These are phyloP conservation scores for Ciconia boyciana DNA, from an alignment of 2,113 vertebrate species.

Conservation along the genomic window DNA sequence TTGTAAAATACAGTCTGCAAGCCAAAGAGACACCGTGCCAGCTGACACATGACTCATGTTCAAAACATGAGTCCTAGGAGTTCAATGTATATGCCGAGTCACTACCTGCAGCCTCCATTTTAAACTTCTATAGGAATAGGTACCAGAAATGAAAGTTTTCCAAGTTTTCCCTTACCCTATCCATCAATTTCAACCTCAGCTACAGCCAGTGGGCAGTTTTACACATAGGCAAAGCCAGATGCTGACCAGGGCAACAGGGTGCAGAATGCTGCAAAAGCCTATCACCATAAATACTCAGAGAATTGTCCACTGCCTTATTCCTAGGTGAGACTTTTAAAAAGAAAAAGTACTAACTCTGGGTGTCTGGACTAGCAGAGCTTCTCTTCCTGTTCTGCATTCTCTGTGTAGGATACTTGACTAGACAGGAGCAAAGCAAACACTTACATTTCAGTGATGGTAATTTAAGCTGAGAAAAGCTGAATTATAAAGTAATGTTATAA, in stretches of 20 bases:
- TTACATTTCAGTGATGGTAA: not conserved
- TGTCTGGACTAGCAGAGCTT: not conserved
- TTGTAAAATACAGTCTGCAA: not conserved
- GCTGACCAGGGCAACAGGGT: not conserved
- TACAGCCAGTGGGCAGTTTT: not conserved
- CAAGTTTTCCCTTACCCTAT: not conserved
- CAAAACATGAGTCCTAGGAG: not conserved
- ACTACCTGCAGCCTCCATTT: not conserved
- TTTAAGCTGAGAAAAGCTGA: conserved; percentile 18
- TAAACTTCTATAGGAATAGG: not conserved
- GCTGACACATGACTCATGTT: not conserved
- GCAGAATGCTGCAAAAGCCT: not conserved
- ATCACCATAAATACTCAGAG: not conserved
- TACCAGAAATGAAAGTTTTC: not conserved
- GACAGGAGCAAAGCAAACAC: not conserved
- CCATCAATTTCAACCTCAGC: not conserved
- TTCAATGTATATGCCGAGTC: fast-evolving
- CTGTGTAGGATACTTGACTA: not conserved
- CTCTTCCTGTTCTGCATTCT: not conserved
- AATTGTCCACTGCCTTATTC: not conserved
- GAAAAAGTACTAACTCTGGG: not conserved
- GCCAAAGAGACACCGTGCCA: fast-evolving
- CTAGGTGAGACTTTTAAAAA: not conserved
- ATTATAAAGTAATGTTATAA: conserved; percentile 15
- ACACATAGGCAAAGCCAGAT: not conserved